Evolutionary conservation across 2,888 invertebrate species (phyloP), one percentile per base, ranked within the genome.

Genomic region (Zhuqinia jingwanae): DNA sequence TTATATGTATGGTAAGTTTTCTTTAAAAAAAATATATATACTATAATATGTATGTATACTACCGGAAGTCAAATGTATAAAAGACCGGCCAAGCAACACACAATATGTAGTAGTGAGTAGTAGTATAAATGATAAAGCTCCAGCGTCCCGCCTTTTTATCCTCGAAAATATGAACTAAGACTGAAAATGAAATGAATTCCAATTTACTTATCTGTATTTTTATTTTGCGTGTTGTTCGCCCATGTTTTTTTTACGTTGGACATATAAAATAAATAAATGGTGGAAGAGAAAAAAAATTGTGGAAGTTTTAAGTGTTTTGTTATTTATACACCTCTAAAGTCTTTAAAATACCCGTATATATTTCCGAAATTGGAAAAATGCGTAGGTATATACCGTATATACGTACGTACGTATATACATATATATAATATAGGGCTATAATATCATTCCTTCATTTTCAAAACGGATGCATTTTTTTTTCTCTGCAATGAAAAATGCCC

Each of bases 161-260:
- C 17, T 65, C 0, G 15, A 65, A 65, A 65, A n/a, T 36, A 36
- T 20, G 45, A 68, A 68, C 1, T 36, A 63, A n/a, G 25, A 45
- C 22, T n/a, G 58, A 58, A 70, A 30, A 30, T n/a, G 36, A 58
- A 79, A 78, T 58, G 56, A 85, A 78, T 85, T 84, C 73, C 70
- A 85, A 78, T 79, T 85, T 65, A 77, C 83, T 85, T 85, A 85
- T 85, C 85, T 68, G 58, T 79, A 85, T 79, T 85, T 85, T 85
- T 85, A 68, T 85, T 78, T 85, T 77, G 85, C 85, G 78, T 85
- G 85, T 15, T 42, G 70, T 60, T 70, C 13, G 70, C 30, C 50
- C 85, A 70, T 85, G 78, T 60, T 68, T 76, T 83, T 77, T 56
- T 45, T 60, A n/a, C n/a, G n/a, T n/a, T n/a, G n/a, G n/a, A n/a